phyloP scores from a whole-genome alignment of 2,113 vertebrate genomes.

The Aptenodytes patagonicus region DNA sequence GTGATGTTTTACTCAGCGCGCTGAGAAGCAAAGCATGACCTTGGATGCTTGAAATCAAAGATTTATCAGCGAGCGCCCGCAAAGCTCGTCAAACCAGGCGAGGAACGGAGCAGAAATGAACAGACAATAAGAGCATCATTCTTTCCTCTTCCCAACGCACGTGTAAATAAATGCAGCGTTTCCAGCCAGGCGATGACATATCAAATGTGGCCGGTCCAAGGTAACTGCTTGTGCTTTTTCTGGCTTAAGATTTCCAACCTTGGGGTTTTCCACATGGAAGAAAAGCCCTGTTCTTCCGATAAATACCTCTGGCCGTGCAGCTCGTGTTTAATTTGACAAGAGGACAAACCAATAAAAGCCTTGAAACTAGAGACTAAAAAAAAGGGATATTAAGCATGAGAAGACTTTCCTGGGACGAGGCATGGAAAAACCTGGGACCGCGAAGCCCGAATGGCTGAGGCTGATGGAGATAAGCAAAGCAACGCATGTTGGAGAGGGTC shows the following conservation, averaged over 20 bases:
- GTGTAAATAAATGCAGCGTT: background rate
- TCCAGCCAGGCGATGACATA: background rate
- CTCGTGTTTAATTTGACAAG: background rate
- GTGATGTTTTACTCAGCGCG: background rate
- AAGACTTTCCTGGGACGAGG: background rate
- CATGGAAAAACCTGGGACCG: background rate
- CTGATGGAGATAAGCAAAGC: background rate
- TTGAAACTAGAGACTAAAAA: background rate
- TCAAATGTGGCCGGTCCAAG: background rate
- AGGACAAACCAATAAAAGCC: background rate
- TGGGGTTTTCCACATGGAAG: background rate
- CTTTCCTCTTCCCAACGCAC: background rate
- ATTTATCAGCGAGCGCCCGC: fast-evolving
- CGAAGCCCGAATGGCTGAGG: background rate
- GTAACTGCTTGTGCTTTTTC: background rate
- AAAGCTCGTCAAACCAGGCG: background rate
- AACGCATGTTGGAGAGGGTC: background rate
- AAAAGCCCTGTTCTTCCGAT: background rate
- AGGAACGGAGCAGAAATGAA: background rate
- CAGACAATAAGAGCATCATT: background rate
- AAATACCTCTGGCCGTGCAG: background rate
- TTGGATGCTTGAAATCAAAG: background rate
- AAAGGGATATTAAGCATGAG: background rate
- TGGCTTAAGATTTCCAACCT: background rate
- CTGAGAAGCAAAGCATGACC: background rate